Base-by-base conservation (phyloP, 1,140 invertebrate genomes). In the Saccostrea glomerata region DNA sequence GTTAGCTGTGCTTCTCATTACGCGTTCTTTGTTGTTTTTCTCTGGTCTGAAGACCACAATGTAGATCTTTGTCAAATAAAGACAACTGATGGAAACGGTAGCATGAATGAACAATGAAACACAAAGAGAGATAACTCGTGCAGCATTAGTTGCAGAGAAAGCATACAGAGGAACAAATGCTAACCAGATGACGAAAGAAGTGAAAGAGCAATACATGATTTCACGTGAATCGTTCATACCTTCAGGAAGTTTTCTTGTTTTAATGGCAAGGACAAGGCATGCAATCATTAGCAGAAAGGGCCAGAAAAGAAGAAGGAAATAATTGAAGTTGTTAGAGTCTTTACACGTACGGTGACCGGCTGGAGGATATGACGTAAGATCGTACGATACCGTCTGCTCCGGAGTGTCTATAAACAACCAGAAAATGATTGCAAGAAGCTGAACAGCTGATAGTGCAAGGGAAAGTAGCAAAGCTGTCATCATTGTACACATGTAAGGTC, bases 251-350 rank as follows among this genome's bases (percentile, higher is more conserved):
- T 89, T 89, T 70, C 93, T 88, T 7, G 92, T 92, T 82, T 98
- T 96, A 0, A 98, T 96, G 5, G 98, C 98, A 93, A 98, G 98
- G 12, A 98, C 96, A 0, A 98, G 98, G 94, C 98, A 98, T 4
- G 98, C 96, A 12, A 98, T 95, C 90, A 98, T 98, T 23, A 98
- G 95, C 40, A 98, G 95, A 90, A 98, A 97, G 0, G 98, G 98
- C 96, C 98, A 98, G 90, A 97, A 97, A 94, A 98, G n/a, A 60
- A 86, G 82, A 82, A 84, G 54, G 0, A 89, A 55, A 54, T 91
- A 92, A 20, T n/a, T 63, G 88, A 89, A n/a, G 47, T 70, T 13
- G 84, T 70, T 54, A 54, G 55, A 63, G 90, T 73, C n/a, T 88
- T 63, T 86, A 40, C 30, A 87, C 90, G 84, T 54, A 82, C 77